Evolutionary conservation across 2,888 invertebrate genomes (phyloP).

Genomic region (Tetrapedia diversipes): DNA sequence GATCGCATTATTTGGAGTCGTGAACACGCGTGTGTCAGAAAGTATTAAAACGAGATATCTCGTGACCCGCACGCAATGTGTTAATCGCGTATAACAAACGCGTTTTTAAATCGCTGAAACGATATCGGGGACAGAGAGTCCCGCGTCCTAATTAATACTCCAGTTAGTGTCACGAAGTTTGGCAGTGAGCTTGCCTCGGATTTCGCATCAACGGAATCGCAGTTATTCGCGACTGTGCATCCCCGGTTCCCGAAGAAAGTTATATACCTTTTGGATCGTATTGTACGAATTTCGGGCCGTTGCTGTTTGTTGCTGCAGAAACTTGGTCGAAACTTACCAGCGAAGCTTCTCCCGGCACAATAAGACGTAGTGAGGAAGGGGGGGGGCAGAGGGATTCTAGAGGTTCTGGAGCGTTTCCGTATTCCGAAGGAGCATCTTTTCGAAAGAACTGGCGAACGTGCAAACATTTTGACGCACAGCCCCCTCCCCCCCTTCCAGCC

Average conservation of each 20-base stretch:
- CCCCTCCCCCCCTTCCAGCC: no score
- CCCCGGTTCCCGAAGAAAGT: slow-evolving; percentile 44
- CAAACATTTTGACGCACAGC: slow-evolving; percentile 47
- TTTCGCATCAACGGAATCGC: slow-evolving; percentile 30
- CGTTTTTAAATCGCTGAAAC: not conserved
- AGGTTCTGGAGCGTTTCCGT: slow-evolving; percentile 30
- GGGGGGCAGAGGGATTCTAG: slow-evolving; percentile 40
- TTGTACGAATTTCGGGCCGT: slow-evolving; percentile 61
- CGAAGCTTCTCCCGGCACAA: slow-evolving; percentile 44
- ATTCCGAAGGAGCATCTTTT: slow-evolving; percentile 16
- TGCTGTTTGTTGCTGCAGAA: slow-evolving; percentile 63
- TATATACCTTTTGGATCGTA: slow-evolving; percentile 44
- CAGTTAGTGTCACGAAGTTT: slow-evolving; percentile 42
- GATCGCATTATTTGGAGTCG: no score
- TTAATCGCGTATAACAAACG: not conserved
- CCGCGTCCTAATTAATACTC: slow-evolving; percentile 31
- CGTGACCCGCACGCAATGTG: no score
- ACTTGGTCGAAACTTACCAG: slow-evolving; percentile 64
- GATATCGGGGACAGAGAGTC: not conserved
- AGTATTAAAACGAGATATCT: no score
- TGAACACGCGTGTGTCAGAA: no score
- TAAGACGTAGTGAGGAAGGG: slow-evolving; percentile 16
- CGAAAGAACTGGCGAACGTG: slow-evolving; percentile 57
- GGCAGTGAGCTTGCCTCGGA: slow-evolving; percentile 12
- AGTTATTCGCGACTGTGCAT: slow-evolving; percentile 17